phyloP scores from a whole-genome alignment of 2,888 invertebrate species.

The Napeogenes inachia region DNA sequence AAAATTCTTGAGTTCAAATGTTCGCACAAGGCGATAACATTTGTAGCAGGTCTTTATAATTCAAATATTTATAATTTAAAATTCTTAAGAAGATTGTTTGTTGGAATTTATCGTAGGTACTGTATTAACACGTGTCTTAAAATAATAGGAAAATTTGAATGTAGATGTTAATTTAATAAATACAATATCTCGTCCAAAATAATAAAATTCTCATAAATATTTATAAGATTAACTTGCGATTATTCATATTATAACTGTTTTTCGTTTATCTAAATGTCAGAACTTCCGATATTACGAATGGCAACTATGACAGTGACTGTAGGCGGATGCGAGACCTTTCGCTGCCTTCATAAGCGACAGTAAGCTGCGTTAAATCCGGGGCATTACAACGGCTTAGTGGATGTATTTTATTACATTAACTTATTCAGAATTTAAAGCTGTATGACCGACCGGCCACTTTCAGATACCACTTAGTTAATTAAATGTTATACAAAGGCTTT shows the following conservation, averaged over 20 bases:
- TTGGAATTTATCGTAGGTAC: background rate
- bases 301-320: constrained; percentile 34
- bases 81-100: background rate
- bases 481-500: constrained; percentile 37
- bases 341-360: constrained; percentile 54
- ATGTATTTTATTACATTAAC: constrained; percentile 69
- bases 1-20: constrained; percentile 29
- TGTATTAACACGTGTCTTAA: constrained; percentile 2
- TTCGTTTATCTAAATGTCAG: constrained; percentile 28
- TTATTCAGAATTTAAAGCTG: constrained; percentile 53
- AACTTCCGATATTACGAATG: constrained; percentile 24
- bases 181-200: background rate
- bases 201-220: constrained; percentile 12
- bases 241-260: constrained; percentile 20
- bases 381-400: constrained; percentile 56
- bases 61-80: background rate
- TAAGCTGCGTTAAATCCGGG: constrained; percentile 58
- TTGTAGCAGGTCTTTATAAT: background rate
- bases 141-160: background rate
- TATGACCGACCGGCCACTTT: constrained; percentile 47
- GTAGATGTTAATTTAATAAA: constrained; percentile 1
- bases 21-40: constrained; percentile 2
- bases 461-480: constrained; percentile 58
- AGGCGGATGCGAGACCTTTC: constrained; percentile 46
- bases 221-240: constrained; percentile 17